These are phyloP conservation scores for Suricata suricatta DNA, from an alignment of 2,113 vertebrate species.

Conservation along the genomic window DNA sequence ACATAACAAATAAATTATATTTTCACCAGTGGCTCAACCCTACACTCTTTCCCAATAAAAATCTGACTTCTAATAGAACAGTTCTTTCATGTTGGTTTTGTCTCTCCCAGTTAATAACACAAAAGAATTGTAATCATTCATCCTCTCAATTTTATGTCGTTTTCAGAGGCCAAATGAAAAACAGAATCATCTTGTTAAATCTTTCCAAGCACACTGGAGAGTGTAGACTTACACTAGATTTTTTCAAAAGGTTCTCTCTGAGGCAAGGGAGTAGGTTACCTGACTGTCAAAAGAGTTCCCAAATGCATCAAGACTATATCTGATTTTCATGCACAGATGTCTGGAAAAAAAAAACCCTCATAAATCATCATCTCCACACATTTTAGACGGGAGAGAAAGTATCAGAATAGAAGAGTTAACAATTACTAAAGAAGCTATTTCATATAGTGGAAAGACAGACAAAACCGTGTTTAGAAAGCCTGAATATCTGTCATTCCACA, in stretches of 20 bases:
- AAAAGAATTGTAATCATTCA: conserved; percentile 75
- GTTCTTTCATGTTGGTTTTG: conserved; percentile 78
- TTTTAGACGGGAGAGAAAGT: conserved; percentile 56
- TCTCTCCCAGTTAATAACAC: conserved; percentile 74
- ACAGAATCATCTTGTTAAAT: conserved; percentile 79
- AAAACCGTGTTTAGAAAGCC: background rate
- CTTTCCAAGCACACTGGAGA: conserved; percentile 52
- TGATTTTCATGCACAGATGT: conserved; percentile 61
- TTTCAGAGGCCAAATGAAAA: conserved; percentile 79
- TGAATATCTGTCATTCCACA: background rate
- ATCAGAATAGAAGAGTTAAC: conserved; percentile 62
- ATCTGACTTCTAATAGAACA: conserved; percentile 72
- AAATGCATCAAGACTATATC: conserved; percentile 16
- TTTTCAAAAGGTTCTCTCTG: conserved; percentile 43
- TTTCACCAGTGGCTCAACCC: conserved; percentile 7
- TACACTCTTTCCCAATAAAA: conserved; percentile 51
- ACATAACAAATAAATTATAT: background rate
- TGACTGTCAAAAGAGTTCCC: conserved; percentile 26
- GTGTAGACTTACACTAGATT: background rate
- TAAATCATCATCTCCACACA: conserved; percentile 60
- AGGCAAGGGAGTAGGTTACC: background rate
- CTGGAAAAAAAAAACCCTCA: background rate
- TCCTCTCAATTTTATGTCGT: conserved; percentile 63
- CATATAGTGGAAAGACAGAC: conserved; percentile 18
- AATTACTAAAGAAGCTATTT: conserved; percentile 56